phyloP scores from a whole-genome alignment of 1,140 invertebrate genomes.

The Idris sp. region DNA sequence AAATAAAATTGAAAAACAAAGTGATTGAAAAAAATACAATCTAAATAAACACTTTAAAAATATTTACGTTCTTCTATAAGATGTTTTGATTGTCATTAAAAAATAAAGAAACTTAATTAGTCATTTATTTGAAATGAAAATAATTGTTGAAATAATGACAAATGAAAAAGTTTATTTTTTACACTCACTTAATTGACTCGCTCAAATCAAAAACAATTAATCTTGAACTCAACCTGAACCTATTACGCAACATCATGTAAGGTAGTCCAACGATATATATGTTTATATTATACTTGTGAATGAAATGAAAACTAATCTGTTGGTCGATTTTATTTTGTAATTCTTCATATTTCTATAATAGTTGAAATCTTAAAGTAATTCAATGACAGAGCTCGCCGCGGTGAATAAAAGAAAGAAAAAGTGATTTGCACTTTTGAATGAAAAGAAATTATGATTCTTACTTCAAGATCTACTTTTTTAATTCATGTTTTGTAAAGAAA shows the following conservation, averaged over 20 bases:
- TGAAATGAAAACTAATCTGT: conserved; percentile 6
- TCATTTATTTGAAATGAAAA: no score
- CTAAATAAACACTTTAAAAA: no score
- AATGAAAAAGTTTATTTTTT: no score
- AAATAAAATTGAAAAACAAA: no score
- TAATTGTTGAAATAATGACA: neutral
- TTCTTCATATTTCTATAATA: neutral
- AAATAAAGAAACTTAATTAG: no score
- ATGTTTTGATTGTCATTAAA: no score
- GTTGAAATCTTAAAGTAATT: neutral
- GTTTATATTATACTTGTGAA: conserved; percentile 9
- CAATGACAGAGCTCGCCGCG: conserved; percentile 3
- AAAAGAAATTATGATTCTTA: neutral
- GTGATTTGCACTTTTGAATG: neutral
- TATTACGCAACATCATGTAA: neutral
- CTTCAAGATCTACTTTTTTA: neutral
- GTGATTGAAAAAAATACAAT: no score
- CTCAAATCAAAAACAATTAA: conserved; percentile 1
- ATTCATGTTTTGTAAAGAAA: no score
- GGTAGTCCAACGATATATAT: conserved; percentile 2
- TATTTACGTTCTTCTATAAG: no score
- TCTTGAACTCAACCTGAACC: neutral
- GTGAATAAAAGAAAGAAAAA: conserved; percentile 9
- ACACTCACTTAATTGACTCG: neutral
- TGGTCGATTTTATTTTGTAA: conserved; percentile 6